These are phyloP conservation scores for Alethe diademata DNA, from an alignment of 2,113 vertebrate species.

Conservation along the genomic window DNA sequence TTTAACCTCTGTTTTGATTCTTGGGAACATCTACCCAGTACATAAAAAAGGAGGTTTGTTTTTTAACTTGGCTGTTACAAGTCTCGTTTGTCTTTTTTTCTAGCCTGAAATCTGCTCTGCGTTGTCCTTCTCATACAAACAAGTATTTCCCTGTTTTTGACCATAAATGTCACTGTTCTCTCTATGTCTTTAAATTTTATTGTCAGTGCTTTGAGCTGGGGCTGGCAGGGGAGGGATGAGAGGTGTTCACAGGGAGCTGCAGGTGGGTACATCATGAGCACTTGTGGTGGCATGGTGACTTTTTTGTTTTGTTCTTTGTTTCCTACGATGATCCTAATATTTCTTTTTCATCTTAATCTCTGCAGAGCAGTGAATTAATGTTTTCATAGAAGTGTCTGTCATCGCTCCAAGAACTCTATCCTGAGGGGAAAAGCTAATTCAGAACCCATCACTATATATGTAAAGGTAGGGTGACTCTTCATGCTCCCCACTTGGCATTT, in stretches of 20 bases:
- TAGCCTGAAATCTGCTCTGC: background rate
- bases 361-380: slow-evolving; percentile 44
- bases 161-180: background rate
- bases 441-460: background rate
- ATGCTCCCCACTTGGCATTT: background rate
- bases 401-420: background rate
- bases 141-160: background rate
- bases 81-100: background rate
- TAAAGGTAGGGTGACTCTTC: slow-evolving; percentile 27
- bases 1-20: background rate
- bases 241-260: background rate
- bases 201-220: background rate
- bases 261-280: background rate
- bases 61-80: background rate
- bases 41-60: background rate
- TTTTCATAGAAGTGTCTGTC: slow-evolving; percentile 55
- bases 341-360: slow-evolving; percentile 45
- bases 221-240: background rate
- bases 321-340: slow-evolving; percentile 10
- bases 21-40: background rate
- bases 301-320: slow-evolving; percentile 41
- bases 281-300: background rate
- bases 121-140: background rate
- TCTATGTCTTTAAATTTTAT: background rate
- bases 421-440: slow-evolving; percentile 51